Conservation (phyloP, 2,888 invertebrate species). For the Drosophila birchii region DNA sequence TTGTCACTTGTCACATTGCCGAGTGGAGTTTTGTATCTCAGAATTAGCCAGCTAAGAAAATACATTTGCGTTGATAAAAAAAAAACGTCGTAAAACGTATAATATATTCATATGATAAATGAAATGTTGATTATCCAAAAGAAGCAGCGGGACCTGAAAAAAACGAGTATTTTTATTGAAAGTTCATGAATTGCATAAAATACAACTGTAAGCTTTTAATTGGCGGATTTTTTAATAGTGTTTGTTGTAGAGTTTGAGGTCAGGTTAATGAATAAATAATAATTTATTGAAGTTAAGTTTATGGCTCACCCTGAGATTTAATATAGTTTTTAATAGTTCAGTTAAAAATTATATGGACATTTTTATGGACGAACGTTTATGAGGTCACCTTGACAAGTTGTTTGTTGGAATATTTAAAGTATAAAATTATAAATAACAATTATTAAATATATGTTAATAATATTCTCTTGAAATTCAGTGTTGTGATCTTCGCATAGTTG, state of each 20-base stretch:
- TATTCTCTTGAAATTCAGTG: too few species aligned
- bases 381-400: too few species aligned
- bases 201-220: constrained; percentile 38
- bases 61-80: constrained; percentile 42
- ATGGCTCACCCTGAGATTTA: constrained; percentile 23
- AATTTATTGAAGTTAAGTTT: background rate
- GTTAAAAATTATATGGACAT: background rate
- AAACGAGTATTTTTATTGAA: constrained; percentile 37
- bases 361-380: background rate
- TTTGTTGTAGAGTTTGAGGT: constrained; percentile 25
- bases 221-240: constrained; percentile 4
- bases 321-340: constrained; percentile 1
- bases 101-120: constrained; percentile 48
- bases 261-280: constrained; percentile 15
- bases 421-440: too few species aligned
- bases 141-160: constrained; percentile 16
- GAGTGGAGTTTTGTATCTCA: constrained; percentile 65
- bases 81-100: constrained; percentile 9
- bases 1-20: constrained; percentile 80
- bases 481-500: too few species aligned
- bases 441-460: too few species aligned
- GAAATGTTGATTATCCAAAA: constrained; percentile 15
- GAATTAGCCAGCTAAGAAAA: constrained; percentile 75
- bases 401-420: background rate
- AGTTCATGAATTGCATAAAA: constrained; percentile 22